Evolutionary conservation across 2,888 invertebrate species (phyloP), one percentile per base, ranked within the genome.

Genomic region (Noctua comes): DNA sequence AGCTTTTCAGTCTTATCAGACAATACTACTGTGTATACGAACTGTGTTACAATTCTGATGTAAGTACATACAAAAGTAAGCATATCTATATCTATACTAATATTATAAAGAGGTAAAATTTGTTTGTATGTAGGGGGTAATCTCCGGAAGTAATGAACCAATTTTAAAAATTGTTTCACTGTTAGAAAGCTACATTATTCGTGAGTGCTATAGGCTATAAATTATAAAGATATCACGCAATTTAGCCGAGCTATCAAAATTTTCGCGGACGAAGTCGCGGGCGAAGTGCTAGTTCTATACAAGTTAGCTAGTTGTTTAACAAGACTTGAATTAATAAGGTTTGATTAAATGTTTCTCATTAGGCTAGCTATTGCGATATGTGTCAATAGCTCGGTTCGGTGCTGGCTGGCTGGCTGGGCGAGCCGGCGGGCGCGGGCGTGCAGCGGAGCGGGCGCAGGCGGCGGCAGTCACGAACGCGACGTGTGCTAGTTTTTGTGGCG

Each of bases 401-500:
- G 62, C 57, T 68, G 43, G 57, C 75, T 54, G 54, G 75, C 64
- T 68, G 70, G 65, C 79, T 79, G 71, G 65, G 51, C 57, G 59
- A 68, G 66, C 62, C 51, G 46, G 51, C n/a, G 43, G 80, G 76
- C 76, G 43, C 73, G 81, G 73, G 78, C 88, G 84, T 88, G 86
- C 86, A 89, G 76, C 77, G 76, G 65, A 78, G 88, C 81, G 79
- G 84, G 79, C 90, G 86, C 85, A 86, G 88, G 86, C 89, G 87
- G 82, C 88, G 87, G 89, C 86, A 77, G 93, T 91, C 92, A 91
- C 92, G 93, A 92, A 93, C 93, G 92, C 90, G 92, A 93, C 92
- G 93, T 94, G 93, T 92, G 92, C 91, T 91, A 90, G 91, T 95
- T 96, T 96, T 96, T 96, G 93, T 91, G 85, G 86, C 90, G 89